Conservation (phyloP, 2,888 invertebrate genomes). For the Euclidia mi region DNA sequence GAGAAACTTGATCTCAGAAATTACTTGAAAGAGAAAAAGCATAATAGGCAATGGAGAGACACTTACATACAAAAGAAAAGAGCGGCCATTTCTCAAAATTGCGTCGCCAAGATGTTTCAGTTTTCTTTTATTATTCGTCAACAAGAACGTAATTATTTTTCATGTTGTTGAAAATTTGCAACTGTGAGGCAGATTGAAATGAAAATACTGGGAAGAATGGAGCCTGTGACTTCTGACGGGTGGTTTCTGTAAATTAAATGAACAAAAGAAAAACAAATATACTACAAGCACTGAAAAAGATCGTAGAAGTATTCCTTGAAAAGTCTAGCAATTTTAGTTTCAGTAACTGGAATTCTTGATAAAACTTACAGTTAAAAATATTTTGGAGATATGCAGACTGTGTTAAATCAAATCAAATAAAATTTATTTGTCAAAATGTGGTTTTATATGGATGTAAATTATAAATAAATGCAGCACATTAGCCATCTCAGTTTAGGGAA, state of each 20-base stretch:
- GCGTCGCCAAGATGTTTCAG: slow-evolving; percentile 35
- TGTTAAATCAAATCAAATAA: no score
- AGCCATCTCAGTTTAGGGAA: no score
- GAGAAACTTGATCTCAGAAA: slow-evolving; percentile 1
- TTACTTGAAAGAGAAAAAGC: slow-evolving; percentile 18
- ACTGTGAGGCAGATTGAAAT: slow-evolving; percentile 27
- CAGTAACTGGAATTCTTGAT: no score
- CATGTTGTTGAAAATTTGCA: slow-evolving; percentile 28
- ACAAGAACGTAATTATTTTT: slow-evolving; percentile 48
- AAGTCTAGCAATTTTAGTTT: no score
- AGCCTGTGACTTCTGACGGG: background rate
- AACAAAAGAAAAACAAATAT: background rate
- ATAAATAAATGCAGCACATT: no score
- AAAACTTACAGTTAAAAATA: no score
- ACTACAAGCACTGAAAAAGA: no score
- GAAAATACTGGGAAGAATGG: slow-evolving; percentile 8
- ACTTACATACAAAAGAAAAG: slow-evolving; percentile 29
- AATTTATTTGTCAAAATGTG: no score
- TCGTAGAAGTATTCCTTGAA: no score
- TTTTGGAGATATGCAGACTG: no score
- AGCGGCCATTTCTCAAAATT: slow-evolving; percentile 43
- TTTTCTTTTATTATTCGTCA: slow-evolving; percentile 50
- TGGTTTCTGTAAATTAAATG: background rate
- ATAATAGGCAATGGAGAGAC: slow-evolving; percentile 18
- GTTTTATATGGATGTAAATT: no score